Conservation (phyloP, 2,888 invertebrate genomes). For the Thecophora atra region DNA sequence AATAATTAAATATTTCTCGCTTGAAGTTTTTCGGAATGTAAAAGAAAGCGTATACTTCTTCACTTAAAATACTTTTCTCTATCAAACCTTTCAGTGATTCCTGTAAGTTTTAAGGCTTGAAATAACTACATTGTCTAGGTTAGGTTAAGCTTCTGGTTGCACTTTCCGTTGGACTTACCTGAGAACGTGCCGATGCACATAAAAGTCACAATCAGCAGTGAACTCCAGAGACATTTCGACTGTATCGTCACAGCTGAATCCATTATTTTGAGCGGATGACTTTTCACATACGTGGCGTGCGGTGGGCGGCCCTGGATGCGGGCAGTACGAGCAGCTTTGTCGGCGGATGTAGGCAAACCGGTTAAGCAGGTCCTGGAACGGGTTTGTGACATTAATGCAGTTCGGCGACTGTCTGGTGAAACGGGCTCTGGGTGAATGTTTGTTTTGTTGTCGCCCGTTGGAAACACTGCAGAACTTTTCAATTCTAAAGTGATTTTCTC, state of each 20-base stretch:
- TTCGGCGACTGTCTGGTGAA: neutral
- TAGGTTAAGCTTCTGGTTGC: too few relatives aligned
- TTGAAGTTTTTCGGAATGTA: too few relatives aligned
- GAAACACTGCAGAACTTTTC: too few relatives aligned
- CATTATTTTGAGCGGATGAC: conserved; percentile 46
- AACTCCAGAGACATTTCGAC: conserved; percentile 53
- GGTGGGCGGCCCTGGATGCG: neutral
- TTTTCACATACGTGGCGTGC: conserved; percentile 1
- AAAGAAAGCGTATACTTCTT: too few relatives aligned
- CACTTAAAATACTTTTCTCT: too few relatives aligned
- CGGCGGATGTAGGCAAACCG: neutral
- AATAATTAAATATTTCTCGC: too few relatives aligned
- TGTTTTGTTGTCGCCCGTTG: neutral
- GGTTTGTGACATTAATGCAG: conserved; percentile 12
- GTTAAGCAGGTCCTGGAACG: neutral
- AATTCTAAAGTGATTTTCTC: neutral
- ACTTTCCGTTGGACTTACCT: conserved; percentile 50
- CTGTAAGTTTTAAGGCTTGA: too few relatives aligned
- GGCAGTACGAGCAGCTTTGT: neutral
- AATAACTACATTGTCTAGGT: too few relatives aligned
- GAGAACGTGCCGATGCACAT: conserved; percentile 55
- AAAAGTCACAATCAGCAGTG: conserved; percentile 56
- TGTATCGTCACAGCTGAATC: conserved; percentile 49
- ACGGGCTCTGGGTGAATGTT: neutral
- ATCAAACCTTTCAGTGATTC: too few relatives aligned